Evolutionary conservation across 1,140 invertebrate genomes (phyloP), one percentile per base, ranked within the genome.

Genomic region (Mylabris phalerata): DNA sequence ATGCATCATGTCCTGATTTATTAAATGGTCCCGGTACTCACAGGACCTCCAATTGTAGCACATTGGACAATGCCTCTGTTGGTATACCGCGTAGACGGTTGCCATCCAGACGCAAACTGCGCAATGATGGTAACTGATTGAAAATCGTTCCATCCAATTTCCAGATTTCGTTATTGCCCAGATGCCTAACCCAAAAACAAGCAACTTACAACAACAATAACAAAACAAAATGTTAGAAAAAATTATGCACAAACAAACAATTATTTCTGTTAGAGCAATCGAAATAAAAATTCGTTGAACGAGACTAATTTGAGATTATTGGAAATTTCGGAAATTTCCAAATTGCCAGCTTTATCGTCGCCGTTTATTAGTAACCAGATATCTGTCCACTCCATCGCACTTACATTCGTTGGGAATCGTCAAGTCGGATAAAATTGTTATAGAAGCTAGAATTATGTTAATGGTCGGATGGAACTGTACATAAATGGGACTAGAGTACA

Each of bases 101-200:
- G 63, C 81, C 76, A 63, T 84, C 80, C 51, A 90, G 73, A 40
- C 82, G 79, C 52, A 89, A 70, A 69, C 84, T 84, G 62, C 80
- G 78, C 59, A 89, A 73, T 41, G 57, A 40, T 64, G 70, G 71
- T 63, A 84, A 73, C 54, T 78, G 73, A 42, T 72, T 66, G 57
- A 89, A 83, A 42, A 75, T 77, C 55, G 75, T 75, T 27, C 73
- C 73, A 43, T 82, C 79, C 63, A 88, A 62, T 45, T 75, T 75
- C 60, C 75, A 73, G 55, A 89, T 79, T 60, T 80, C 75, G 73
- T 89, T 89, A 67, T 82, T 80, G 61, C 83, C 83, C 66, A 89
- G 71, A 68, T 88, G 84, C 71, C 87, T 89, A 64, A 47, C 52
- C 52, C 52, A 55, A 55, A 44, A 55, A 32, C 41, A 42, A 7